Evolutionary conservation across 1,140 invertebrate species (phyloP).

Genomic region (Drosophila yakuba): DNA sequence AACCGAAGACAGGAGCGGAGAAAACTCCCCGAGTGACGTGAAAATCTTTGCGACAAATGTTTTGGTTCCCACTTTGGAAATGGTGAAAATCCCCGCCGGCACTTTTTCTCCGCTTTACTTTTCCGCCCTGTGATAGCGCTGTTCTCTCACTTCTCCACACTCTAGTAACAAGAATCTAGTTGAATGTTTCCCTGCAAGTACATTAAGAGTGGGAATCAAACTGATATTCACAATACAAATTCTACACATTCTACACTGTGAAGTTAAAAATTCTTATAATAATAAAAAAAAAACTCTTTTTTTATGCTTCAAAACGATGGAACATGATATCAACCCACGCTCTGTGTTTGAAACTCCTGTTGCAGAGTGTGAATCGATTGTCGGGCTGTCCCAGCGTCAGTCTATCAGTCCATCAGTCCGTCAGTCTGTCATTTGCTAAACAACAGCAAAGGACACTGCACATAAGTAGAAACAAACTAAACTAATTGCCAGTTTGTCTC

Average conservation of each 20-base stretch:
- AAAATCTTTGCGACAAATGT: conserved; percentile 83
- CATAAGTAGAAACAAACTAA: conserved; percentile 49
- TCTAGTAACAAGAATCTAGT: conserved; percentile 29
- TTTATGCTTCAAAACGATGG: background rate
- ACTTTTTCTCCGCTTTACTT: conserved; percentile 9
- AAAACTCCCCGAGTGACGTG: conserved; percentile 64
- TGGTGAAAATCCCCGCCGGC: conserved; percentile 62
- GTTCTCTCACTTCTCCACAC: conserved; percentile 9
- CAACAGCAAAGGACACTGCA: conserved; percentile 44
- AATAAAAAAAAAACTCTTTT: too few species aligned
- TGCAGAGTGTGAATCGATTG: conserved; percentile 17
- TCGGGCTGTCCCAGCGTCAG: conserved; percentile 1
- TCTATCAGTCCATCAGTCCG: conserved; percentile 32
- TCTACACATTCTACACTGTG: too few species aligned
- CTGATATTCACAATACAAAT: too few species aligned
- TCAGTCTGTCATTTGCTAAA: conserved; percentile 62
- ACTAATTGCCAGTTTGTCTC: conserved; percentile 77
- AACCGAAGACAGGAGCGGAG: conserved; percentile 8
- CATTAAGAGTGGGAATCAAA: conserved; percentile 54
- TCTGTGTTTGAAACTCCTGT: conserved; percentile 7
- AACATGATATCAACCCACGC: background rate
- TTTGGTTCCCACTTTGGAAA: conserved; percentile 76
- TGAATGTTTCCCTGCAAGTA: conserved; percentile 74
- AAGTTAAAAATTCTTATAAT: too few species aligned
- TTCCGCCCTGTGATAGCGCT: background rate